Percentiles rank a stretch among this genome's conserved stretches.
phyloP scores from a whole-genome alignment of 2,113 vertebrate genomes.

The Pteruthius melanotis region DNA sequence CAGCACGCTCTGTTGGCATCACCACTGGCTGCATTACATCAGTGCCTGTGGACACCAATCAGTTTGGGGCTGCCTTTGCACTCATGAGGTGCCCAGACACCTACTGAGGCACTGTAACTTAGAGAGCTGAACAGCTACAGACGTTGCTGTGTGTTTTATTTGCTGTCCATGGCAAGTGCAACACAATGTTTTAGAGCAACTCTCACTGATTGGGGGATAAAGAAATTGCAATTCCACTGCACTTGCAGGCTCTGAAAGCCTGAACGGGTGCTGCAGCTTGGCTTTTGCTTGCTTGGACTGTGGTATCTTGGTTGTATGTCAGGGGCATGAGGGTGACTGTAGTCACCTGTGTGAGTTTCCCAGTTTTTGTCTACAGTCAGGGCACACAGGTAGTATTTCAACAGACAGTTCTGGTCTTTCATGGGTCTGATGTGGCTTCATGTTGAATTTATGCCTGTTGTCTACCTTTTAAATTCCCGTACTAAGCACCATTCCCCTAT shows the following conservation, averaged over 20 bases:
- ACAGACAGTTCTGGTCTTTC: not conserved
- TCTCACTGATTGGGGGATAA: not conserved
- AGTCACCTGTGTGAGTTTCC: not conserved
- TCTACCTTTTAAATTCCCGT: not conserved
- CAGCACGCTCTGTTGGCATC: accelerated
- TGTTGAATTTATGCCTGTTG: not conserved
- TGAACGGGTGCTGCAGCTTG: accelerated
- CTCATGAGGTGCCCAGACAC: no score
- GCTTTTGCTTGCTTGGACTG: not conserved
- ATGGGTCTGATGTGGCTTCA: not conserved
- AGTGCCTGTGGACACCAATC: not conserved
- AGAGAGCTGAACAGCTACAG: not conserved
- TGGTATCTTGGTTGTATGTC: not conserved
- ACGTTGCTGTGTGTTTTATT: not conserved
- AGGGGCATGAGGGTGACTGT: not conserved
- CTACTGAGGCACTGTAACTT: not conserved
- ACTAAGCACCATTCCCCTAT: not conserved
- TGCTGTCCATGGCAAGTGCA: not conserved
- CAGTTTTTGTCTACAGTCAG: not conserved
- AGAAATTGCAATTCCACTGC: not conserved
- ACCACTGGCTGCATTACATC: not conserved
- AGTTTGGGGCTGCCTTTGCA: not conserved
- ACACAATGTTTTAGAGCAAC: not conserved
- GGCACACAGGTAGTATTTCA: not conserved
- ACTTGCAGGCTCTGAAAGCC: not conserved